Evolutionary conservation across 1,140 invertebrate species (phyloP).

Genomic region (Orius insidiosus): DNA sequence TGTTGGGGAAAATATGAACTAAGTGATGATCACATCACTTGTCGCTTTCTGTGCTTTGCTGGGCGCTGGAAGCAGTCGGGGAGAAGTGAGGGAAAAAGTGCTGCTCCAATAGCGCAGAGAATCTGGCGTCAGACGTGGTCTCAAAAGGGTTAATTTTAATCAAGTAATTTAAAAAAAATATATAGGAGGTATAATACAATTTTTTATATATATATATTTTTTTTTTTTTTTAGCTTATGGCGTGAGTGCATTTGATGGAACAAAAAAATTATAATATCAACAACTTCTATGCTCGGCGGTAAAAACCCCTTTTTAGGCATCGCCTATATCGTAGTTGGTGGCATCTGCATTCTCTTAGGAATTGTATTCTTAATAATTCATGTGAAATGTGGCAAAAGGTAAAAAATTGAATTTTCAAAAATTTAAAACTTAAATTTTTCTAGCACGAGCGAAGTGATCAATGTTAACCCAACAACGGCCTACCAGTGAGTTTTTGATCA

Average conservation of each 20-base stretch:
- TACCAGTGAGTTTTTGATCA: slow-evolving; percentile 35
- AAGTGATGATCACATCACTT: no score
- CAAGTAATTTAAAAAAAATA: background rate
- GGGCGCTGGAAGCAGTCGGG: no score
- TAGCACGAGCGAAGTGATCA: slow-evolving; percentile 65
- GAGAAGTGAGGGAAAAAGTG: no score
- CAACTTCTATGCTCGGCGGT: slow-evolving; percentile 90
- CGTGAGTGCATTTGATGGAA: slow-evolving; percentile 77
- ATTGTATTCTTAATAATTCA: slow-evolving; percentile 89
- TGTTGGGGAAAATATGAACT: no score
- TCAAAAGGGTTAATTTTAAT: background rate
- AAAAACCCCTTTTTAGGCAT: slow-evolving; percentile 98
- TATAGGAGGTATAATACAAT: background rate
- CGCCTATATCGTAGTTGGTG: slow-evolving; percentile 93
- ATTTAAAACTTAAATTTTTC: slow-evolving; percentile 23
- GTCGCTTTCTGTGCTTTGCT: no score
- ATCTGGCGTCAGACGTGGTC: no score
- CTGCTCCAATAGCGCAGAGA: no score
- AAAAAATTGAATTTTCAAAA: slow-evolving; percentile 18
- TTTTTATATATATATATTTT: background rate
- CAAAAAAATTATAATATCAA: slow-evolving; percentile 89
- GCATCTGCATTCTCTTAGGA: slow-evolving; percentile 79
- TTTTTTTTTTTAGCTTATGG: slow-evolving; percentile 56
- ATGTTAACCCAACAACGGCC: slow-evolving; percentile 55
- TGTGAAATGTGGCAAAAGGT: slow-evolving; percentile 71